These are phyloP conservation scores for Athetis lepigone DNA, from an alignment of 2,888 invertebrate genomes.

Conservation along the genomic window DNA sequence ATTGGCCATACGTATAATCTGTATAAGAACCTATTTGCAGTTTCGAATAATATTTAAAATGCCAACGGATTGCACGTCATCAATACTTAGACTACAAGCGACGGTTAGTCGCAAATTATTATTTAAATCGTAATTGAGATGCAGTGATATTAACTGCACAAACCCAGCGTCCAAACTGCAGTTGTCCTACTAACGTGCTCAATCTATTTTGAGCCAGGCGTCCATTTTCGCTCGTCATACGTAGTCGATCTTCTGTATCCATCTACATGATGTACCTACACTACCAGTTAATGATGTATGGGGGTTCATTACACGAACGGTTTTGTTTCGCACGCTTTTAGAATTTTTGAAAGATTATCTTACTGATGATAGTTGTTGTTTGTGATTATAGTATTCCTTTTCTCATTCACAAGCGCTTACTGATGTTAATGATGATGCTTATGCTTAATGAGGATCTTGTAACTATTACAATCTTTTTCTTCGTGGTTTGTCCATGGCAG, in stretches of 20 bases:
- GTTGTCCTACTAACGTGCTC: no score
- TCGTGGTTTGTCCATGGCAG: neutral
- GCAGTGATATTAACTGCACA: no score
- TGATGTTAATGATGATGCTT: slow-evolving; percentile 1
- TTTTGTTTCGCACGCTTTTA: slow-evolving; percentile 77
- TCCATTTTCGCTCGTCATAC: neutral
- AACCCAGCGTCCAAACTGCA: no score
- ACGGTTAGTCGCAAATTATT: no score
- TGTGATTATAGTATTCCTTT: slow-evolving; percentile 43
- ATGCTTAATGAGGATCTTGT: neutral
- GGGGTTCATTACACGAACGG: slow-evolving; percentile 83
- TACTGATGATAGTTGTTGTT: slow-evolving; percentile 48
- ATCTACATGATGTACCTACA: slow-evolving; percentile 51
- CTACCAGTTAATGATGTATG: slow-evolving; percentile 87
- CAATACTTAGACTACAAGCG: no score
- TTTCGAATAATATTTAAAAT: no score
- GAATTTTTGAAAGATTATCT: slow-evolving; percentile 59
- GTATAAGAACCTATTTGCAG: no score
- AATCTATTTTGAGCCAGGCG: no score
- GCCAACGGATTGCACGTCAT: no score
- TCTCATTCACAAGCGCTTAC: slow-evolving; percentile 9
- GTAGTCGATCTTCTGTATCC: slow-evolving; percentile 14
- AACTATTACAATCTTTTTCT: neutral
- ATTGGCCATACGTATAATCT: neutral
- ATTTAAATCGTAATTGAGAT: no score